Base-by-base conservation (phyloP, 2,797 vertebrate species). In the Antennarius maculatus region DNA sequence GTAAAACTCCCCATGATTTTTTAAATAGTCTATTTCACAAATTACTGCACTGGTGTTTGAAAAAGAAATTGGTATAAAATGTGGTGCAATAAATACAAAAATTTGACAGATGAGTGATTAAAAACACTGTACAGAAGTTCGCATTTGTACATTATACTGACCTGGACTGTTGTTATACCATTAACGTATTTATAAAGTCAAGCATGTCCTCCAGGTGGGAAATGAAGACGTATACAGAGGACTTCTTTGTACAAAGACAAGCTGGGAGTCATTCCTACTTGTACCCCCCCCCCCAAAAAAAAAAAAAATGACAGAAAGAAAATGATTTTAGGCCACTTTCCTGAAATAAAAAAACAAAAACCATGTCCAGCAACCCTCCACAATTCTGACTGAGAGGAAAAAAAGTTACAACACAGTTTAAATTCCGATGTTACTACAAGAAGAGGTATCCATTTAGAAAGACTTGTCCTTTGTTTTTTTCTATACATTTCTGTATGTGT, bases 111-210 rank as follows among this genome's bases (percentile, higher is more conserved):
- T 90, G 89, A 91, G 83, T 64, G 77, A 85, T 88, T 92, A 90
- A 91, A 92, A 92, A 92, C 91, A 92, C 90, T 90, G 88, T 88
- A 90, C 90, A 91, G 81, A 42, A 82, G 84, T 82, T 84, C 84
- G 81, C 81, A 76, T 88, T 88, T 88, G 85, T 91, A 88, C 88
- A 89, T 86, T 69, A 89, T 84, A 89, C 84, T 80, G 81, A 69
- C 89, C 84, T 79, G 77, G 81, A 85, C 74, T 79, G 80, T 66
- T 76, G 85, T 77, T 78, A 86, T 63, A 79, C 84, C 73, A 54
- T 73, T 65, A 74, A 34, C 41, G 63, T 85, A 79, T 86, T 69
- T 58, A 87, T 74, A 75, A 82, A 89, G 85, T 69, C 85, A 71
- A 78, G 65, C 55, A 77, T 51, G 67, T 69, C 70, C 71, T 82